Evolutionary conservation across 2,113 vertebrate genomes (phyloP), one percentile per base, ranked within the genome.

Genomic region (Aphyosemion australe): DNA sequence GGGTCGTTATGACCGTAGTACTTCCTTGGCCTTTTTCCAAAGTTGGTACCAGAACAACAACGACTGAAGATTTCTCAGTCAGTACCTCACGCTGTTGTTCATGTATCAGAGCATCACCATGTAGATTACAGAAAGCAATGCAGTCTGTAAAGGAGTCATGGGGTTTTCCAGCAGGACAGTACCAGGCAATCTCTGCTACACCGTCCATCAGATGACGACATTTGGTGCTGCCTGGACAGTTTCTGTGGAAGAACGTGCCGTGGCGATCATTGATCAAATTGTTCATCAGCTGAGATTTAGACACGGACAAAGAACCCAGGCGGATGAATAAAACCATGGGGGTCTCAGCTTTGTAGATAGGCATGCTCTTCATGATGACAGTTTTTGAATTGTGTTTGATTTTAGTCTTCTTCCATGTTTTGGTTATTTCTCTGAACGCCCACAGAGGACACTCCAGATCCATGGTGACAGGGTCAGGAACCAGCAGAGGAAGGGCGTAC

Each of bases 261-360:
- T 79, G 76, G 42, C 55, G 63, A 8, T 77, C 56, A 20, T 91
- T 92, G 77, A 84, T 91, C 51, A 95, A 82, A 47, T 81, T 52
- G 42, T 91, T 94, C 43, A 94, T 81, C 61, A 94, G 68, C 79
- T 91, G 82, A 61, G 93, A 94, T 76, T 94, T 95, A 59, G 93
- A 95, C 52, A 70, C 65, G 16, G 85, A 89, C 14, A 69, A 64
- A 31, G 91, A 87, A 60, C 92, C 92, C 31, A 95, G 54, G 34
- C 91, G 86, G 46, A 92, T 65, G 76, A 94, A 93, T 62, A 86
- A 91, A 32, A 94, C 79, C 9, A 93, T 61, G 26, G 87, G 89
- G 1, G 48, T 88, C 34, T 87, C 26, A 18, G 84, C 83, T 65
- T 85, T 85, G 46, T 31, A 87, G 18, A 94, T 81, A 3, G 83